Evolutionary conservation across 1,140 invertebrate species (phyloP), one percentile per base, ranked within the genome.

Genomic region (Hyposmocoma kahamanoa): DNA sequence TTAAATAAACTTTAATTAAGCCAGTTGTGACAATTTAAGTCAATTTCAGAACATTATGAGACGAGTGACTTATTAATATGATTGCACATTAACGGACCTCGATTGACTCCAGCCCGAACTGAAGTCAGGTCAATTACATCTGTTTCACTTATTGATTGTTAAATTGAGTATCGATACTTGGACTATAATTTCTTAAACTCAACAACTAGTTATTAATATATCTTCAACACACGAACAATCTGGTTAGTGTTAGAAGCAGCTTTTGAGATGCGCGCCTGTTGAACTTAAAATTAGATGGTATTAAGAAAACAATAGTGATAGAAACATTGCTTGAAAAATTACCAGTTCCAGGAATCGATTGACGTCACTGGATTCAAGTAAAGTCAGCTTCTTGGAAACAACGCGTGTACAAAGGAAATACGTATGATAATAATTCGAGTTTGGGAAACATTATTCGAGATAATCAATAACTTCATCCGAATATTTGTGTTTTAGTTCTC

Each of bases 31-130:
- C 64, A 61, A 72, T 65, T 76, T 71, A 46, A 62, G 47, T 53
- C 68, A 79, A 79, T 78, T 78, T n/a, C n/a, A n/a, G n/a, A n/a
- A n/a, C n/a, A n/a, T n/a, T 67, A 50, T 50, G 56, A 52, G 48
- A 56, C 53, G 57, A 53, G 62, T 55, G 62, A 60, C 59, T 63
- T 62, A 67, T 67, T 67, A 66, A 53, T 67, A 70, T 46, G 56
- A 56, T 51, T 45, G 58, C 51, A 39, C 47, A 50, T 58, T 32
- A 44, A n/a, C n/a, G n/a, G n/a, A 39, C 52, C 42, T 51, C 53
- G 51, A 64, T 61, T 67, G 59, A 50, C 50, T 59, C 43, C 43
- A 50, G 47, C 42, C 38, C 26, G 51, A 44, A 43, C 53, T 26
- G 24, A 55, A 63, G 53, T 55, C 58, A 55, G 56, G 57, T 62